phyloP scores from a whole-genome alignment of 2,797 vertebrate species.

The Ptychadena robeensis region DNA sequence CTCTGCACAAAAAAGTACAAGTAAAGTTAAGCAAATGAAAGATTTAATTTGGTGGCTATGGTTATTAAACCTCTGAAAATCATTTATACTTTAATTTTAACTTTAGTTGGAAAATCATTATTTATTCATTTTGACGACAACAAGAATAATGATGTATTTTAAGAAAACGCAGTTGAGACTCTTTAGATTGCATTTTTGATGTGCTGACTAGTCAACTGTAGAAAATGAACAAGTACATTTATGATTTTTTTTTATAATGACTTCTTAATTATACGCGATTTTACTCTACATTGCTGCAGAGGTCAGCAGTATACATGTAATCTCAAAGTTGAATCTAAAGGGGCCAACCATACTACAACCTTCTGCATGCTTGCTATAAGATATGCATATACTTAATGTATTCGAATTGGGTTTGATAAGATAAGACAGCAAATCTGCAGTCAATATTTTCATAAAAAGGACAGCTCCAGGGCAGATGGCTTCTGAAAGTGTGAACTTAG shows the following conservation, averaged over 20 bases:
- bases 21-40: not conserved
- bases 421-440: constrained; percentile 33
- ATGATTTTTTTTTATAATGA: constrained; percentile 30
- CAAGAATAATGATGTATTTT: constrained; percentile 21
- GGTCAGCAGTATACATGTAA: constrained; percentile 21
- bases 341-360: not conserved
- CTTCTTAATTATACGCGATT: constrained; percentile 19
- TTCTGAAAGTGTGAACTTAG: constrained; percentile 62
- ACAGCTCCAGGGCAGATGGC: constrained; percentile 43
- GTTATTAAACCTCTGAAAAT: not conserved
- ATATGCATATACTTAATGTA: constrained; percentile 22
- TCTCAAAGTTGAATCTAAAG: constrained; percentile 23
- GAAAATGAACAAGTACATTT: constrained; percentile 21
- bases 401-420: constrained; percentile 30
- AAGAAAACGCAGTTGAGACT: constrained; percentile 9
- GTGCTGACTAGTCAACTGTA: constrained; percentile 27
- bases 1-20: not conserved
- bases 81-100: constrained; percentile 5
- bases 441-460: constrained; percentile 52
- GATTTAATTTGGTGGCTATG: not conserved
- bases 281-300: constrained; percentile 5
- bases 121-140: constrained; percentile 39
- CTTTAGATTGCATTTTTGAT: constrained; percentile 13
- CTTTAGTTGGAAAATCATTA: constrained; percentile 15
- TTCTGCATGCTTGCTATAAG: not conserved